These are phyloP conservation scores for Melieria picta DNA, from an alignment of 2,888 invertebrate species.

Conservation along the genomic window DNA sequence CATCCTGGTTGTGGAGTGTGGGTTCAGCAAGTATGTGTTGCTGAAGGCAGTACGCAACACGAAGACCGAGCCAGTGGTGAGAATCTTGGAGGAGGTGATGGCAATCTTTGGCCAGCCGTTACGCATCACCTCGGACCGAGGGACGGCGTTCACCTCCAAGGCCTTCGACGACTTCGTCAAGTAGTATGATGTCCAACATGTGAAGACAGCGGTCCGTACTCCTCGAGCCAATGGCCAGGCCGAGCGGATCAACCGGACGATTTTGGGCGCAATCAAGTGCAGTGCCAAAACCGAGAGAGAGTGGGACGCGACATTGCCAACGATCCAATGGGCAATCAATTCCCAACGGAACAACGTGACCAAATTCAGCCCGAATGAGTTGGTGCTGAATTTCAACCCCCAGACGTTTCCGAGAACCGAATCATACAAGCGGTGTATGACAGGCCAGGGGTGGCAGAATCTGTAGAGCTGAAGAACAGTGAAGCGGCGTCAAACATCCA, in stretches of 20 bases:
- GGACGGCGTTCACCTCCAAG: constrained; percentile 34
- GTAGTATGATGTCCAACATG: constrained; percentile 28
- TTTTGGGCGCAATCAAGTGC: constrained; percentile 16
- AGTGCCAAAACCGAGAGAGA: constrained; percentile 3
- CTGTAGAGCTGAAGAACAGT: neutral
- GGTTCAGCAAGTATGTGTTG: constrained; percentile 17
- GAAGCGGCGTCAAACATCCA: constrained; percentile 13
- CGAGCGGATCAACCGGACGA: constrained; percentile 17
- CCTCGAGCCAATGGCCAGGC: constrained; percentile 26
- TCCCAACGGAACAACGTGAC: constrained; percentile 27
- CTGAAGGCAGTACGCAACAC: constrained; percentile 16
- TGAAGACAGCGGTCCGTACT: constrained; percentile 33
- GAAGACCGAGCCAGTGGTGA: constrained; percentile 7
- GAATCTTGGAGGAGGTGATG: constrained; percentile 16
- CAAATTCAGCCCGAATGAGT: constrained; percentile 22
- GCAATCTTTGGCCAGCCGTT: constrained; percentile 25
- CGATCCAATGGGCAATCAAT: constrained; percentile 26
- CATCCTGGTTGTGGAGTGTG: constrained; percentile 14
- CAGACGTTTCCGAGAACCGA: constrained; percentile 28
- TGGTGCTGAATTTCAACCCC: constrained; percentile 32
- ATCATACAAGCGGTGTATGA: constrained; percentile 28
- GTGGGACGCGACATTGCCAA: constrained; percentile 24
- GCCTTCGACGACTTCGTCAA: constrained; percentile 19
- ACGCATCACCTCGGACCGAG: constrained; percentile 30
- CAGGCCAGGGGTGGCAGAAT: neutral